These are phyloP conservation scores for Leptosomus discolor DNA, from an alignment of 2,113 vertebrate genomes.

Conservation along the genomic window DNA sequence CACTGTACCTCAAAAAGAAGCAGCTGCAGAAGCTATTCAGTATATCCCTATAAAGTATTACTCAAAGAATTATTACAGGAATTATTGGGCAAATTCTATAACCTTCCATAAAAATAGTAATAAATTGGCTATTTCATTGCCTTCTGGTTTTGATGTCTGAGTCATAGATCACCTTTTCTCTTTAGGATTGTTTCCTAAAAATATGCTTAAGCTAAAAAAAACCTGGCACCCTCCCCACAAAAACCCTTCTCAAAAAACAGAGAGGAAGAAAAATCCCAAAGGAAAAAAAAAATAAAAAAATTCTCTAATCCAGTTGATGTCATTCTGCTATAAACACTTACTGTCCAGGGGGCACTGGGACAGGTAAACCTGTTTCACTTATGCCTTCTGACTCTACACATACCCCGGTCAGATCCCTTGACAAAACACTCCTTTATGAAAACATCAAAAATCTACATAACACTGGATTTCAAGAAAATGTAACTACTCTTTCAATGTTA, in stretches of 20 bases:
- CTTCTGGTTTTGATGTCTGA: not conserved
- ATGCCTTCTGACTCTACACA: not conserved
- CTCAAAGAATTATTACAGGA: not conserved
- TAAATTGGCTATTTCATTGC: not conserved
- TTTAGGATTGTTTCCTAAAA: not conserved
- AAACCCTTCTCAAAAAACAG: not conserved
- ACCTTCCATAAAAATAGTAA: not conserved
- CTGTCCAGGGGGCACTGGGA: not conserved
- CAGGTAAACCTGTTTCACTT: not conserved
- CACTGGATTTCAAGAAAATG: not conserved
- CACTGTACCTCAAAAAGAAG: not conserved
- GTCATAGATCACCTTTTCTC: not conserved
- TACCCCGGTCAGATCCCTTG: not conserved
- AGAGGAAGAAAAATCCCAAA: accelerated
- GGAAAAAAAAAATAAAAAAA: not conserved
- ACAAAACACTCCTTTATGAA: not conserved
- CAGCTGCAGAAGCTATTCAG: not conserved
- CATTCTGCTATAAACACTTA: not conserved
- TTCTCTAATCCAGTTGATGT: not conserved
- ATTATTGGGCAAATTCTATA: not conserved
- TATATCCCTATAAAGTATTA: not conserved
- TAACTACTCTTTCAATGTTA: not conserved
- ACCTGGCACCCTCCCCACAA: too few species aligned
- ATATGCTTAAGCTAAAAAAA: not conserved
- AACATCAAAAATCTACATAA: not conserved